Conservation (phyloP, 2,888 invertebrate species). For the Villa cingulata region DNA sequence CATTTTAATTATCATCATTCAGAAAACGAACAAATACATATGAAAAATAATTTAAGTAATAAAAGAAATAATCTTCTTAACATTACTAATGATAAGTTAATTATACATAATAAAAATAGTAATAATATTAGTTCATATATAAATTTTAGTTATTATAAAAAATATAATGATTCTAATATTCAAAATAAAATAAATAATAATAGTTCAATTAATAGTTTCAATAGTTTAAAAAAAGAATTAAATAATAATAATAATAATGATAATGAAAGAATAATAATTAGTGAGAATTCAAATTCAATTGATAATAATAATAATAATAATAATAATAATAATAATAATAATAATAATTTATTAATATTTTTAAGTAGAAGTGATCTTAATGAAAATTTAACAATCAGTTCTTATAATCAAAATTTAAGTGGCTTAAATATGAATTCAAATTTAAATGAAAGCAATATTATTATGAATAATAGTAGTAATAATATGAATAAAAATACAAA, state of each 20-base stretch:
- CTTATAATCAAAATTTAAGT: conserved; percentile 24
- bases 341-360: not conserved
- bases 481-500: conserved; percentile 6
- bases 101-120: not conserved
- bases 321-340: conserved; percentile 5
- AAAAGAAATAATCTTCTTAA: too few species aligned
- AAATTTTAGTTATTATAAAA: too few species aligned
- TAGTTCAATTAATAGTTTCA: not conserved
- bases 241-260: not conserved
- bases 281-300: too few species aligned
- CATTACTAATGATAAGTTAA: not conserved
- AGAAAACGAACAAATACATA: too few species aligned
- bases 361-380: conserved; percentile 7
- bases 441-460: conserved; percentile 13
- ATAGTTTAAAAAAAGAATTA: not conserved
- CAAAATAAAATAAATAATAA: too few species aligned
- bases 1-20: too few species aligned
- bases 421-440: conserved; percentile 19
- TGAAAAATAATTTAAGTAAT: not conserved
- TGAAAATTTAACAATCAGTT: conserved; percentile 13
- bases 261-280: conserved; percentile 1
- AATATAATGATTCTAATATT: too few species aligned
- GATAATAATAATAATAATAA: conserved; percentile 3
- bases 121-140: not conserved
- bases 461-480: conserved; percentile 11